These are phyloP conservation scores for Chouioia cunea DNA, from an alignment of 2,888 invertebrate genomes.

Conservation along the genomic window DNA sequence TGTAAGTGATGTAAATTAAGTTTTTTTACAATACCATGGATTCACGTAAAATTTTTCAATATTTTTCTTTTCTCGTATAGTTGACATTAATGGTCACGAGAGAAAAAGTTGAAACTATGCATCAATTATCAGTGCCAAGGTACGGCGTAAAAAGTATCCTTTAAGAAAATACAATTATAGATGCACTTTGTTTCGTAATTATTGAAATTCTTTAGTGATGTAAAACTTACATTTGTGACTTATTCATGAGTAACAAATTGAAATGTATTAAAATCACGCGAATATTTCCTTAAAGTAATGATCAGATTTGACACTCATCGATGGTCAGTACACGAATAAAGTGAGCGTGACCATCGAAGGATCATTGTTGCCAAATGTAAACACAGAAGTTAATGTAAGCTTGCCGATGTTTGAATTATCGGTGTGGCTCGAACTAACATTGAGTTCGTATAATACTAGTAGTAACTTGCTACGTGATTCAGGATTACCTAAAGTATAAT, in stretches of 20 bases:
- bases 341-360: slow-evolving; percentile 74
- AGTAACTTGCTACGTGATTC: slow-evolving; percentile 1
- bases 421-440: slow-evolving; percentile 70
- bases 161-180: slow-evolving; percentile 43
- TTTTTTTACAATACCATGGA: slow-evolving; percentile 20
- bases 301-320: slow-evolving; percentile 50
- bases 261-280: background rate
- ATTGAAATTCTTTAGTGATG: too few species aligned
- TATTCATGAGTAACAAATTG: slow-evolving; percentile 3
- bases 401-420: slow-evolving; percentile 68
- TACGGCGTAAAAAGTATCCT: slow-evolving; percentile 71
- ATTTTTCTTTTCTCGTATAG: slow-evolving; percentile 52
- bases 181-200: background rate
- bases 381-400: slow-evolving; percentile 67
- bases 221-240: too few species aligned
- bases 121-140: slow-evolving; percentile 75
- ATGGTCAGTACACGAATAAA: slow-evolving; percentile 65
- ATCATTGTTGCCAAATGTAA: slow-evolving; percentile 71
- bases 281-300: slow-evolving; percentile 22
- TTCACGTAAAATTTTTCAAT: slow-evolving; percentile 11
- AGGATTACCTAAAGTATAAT: slow-evolving; percentile 1
- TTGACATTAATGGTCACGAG: slow-evolving; percentile 77
- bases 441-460: slow-evolving; percentile 54
- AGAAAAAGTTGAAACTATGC: slow-evolving; percentile 74
- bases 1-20: slow-evolving; percentile 54